Evolutionary conservation across 2,797 vertebrate species (phyloP), one percentile per base, ranked within the genome.

Genomic region (Pagetopsis macropterus): DNA sequence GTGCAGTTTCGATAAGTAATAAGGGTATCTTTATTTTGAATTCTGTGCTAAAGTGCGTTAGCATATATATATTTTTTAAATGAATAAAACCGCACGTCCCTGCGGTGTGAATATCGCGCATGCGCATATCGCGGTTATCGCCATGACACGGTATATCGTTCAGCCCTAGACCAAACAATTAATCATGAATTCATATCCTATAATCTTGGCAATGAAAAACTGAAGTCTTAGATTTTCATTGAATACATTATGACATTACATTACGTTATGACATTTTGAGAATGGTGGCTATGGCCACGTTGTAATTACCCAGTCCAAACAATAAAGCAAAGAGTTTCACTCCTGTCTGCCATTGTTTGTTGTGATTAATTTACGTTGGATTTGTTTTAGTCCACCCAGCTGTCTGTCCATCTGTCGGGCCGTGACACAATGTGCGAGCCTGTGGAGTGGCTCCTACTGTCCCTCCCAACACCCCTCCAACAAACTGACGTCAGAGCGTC

Each of bases 331-430:
- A 44, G 65, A 75, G 75, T 75, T 80, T 71, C 75, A 71, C 75
- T 87, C 73, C 62, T 69, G 33, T 65, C 77, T 76, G 68, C 74
- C 70, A 71, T 88, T 93, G 88, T 94, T 92, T 93, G 86, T 78
- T 81, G 87, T 91, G 87, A 92, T 94, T 89, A 79, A 90, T 91
- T 90, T 77, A 80, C 83, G 72, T 90, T 54, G 75, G 87, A 88
- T 88, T 90, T 90, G 87, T 89, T 93, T 86, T 86, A 84, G 83
- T 87, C 76, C 43, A 43, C 65, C 83, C 89, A 91, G 88, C 90
- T 92, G 93, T 88, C 87, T 50, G 73, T 92, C 90, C 94, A 92
- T 93, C 93, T 94, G 93, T 46, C 72, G 63, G 70, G 75, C 79
- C 61, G 48, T 78, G 91, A 81, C 87, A 87, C 83, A 84, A 85